phyloP scores from a whole-genome alignment of 2,888 invertebrate species.

The Aethes cnicana region DNA sequence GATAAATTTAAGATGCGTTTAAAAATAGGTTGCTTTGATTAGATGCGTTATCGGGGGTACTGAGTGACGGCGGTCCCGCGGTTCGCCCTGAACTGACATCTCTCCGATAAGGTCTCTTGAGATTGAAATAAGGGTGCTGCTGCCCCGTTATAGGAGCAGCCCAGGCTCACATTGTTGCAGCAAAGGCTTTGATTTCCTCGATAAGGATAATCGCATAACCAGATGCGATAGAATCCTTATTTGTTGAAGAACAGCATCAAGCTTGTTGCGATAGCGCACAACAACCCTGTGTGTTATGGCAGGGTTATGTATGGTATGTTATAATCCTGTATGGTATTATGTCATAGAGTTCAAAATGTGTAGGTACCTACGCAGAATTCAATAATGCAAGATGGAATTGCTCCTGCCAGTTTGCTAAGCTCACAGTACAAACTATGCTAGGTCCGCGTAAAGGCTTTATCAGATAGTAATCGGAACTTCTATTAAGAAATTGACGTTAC shows the following conservation, averaged over 20 bases:
- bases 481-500: slow-evolving; percentile 14
- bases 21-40: slow-evolving; percentile 5
- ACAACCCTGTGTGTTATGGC: too few species aligned
- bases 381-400: too few species aligned
- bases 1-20: slow-evolving; percentile 2
- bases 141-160: background rate
- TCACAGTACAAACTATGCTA: too few species aligned
- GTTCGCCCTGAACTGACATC: slow-evolving; percentile 10
- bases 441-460: background rate
- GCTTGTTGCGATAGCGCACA: too few species aligned
- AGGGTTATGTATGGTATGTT: too few species aligned
- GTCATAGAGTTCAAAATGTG: too few species aligned
- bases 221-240: slow-evolving; percentile 10
- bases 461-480: background rate
- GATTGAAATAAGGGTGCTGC: slow-evolving; percentile 13
- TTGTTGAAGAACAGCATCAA: background rate
- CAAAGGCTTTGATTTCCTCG: background rate
- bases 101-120: slow-evolving; percentile 3
- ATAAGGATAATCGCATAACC: too few species aligned
- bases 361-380: too few species aligned
- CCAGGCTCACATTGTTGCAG: background rate
- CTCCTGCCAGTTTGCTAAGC: too few species aligned
- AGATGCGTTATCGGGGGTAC: background rate
- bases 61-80: slow-evolving; percentile 1
- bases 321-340: too few species aligned